Base-by-base conservation (phyloP, 2,888 invertebrate species). In the Plebejus argus region DNA sequence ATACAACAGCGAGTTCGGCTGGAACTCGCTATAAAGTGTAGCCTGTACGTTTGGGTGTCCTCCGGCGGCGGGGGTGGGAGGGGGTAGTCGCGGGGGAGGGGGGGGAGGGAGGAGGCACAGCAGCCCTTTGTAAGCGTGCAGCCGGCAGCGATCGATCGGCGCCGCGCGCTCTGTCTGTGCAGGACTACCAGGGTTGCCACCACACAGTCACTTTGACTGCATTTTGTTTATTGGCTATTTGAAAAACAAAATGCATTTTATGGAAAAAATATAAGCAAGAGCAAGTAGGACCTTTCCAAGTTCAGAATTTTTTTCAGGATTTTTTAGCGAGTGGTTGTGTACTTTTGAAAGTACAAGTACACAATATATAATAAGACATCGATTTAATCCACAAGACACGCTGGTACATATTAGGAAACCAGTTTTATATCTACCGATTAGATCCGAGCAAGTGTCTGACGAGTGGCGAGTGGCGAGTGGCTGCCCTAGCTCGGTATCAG, bases 91-190 rank as follows among this genome's bases (percentile, higher is more conserved):
- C 45, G 45, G 10, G 10, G 3, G 61, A 79, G 23, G 80, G 70
- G 71, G 81, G 78, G 77, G 76, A 79, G 79, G 78, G 78, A 78
- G 78, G 77, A 80, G 77, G 76, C 78, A 79, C 80, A 79, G 82
- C 81, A 78, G 83, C 83, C 84, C 86, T 86, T 84, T 86, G 86
- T 84, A 85, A 84, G 84, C 84, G 84, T 87, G 88, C 88, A 84
- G 84, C 84, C 83, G 87, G 88, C 88, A 87, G 77, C 82, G 84
- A 89, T 90, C 90, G 86, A 90, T 90, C 88, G 81, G 83, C 82
- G 82, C 81, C 81, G 81, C 80, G 80, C 81, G 79, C 79, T 61
- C 23, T 66, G 66, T 79, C 80, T 80, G 77, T 78, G 78, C 79
- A 76, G 77, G 78, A 77, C 77, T 79, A 76, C 70, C 77, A 76